Percentiles rank a stretch among this genome's conserved stretches.
phyloP scores from a whole-genome alignment of 2,797 vertebrate genomes.

The Myotis pilosus region DNA sequence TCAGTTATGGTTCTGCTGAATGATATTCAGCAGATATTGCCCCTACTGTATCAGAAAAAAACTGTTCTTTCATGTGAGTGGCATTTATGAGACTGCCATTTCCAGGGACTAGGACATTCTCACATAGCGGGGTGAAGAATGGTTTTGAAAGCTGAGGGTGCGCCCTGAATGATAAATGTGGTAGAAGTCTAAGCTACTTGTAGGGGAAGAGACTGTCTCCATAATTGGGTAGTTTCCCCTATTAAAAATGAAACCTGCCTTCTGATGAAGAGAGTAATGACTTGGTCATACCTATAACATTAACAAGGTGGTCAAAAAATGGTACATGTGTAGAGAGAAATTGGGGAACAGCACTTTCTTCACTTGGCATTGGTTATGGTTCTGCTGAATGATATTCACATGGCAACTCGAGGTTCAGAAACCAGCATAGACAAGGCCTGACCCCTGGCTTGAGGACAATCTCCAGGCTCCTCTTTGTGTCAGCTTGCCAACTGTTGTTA shows the following conservation, averaged over 20 bases:
- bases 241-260: constrained; percentile 21
- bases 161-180: constrained; percentile 73
- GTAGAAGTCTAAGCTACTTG: constrained; percentile 58
- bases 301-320: background rate
- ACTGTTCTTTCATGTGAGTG: constrained; percentile 68
- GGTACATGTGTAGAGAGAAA: constrained; percentile 27
- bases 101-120: constrained; percentile 75
- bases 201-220: constrained; percentile 57
- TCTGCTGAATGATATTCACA: constrained; percentile 14
- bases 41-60: constrained; percentile 74
- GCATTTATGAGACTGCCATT: constrained; percentile 74
- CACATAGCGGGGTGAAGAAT: constrained; percentile 68
- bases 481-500: constrained; percentile 18
- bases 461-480: background rate
- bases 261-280: constrained; percentile 25
- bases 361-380: background rate
- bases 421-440: background rate
- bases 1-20: background rate
- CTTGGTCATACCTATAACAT: background rate
- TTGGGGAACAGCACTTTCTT: constrained; percentile 28
- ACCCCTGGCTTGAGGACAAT: background rate
- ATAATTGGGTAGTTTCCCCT: background rate
- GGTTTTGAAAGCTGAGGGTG: constrained; percentile 70
- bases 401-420: background rate
- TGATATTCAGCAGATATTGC: constrained; percentile 31